phyloP scores from a whole-genome alignment of 2,113 vertebrate genomes.

The Pluvianellus socialis region DNA sequence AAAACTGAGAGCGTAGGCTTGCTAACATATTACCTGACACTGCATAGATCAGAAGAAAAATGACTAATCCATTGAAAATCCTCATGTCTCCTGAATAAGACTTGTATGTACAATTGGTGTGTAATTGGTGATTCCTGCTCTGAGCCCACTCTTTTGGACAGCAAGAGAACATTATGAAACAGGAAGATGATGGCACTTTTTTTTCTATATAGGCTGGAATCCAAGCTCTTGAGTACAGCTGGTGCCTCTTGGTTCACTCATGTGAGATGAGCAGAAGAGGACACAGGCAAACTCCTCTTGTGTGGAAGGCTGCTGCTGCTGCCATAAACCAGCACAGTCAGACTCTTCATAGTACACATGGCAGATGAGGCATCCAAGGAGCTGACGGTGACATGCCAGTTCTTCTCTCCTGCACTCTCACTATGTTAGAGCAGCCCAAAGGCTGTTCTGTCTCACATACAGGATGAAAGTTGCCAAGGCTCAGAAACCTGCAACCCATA shows the following conservation, averaged over 20 bases:
- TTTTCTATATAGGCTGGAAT: neutral
- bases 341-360: no score
- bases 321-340: neutral
- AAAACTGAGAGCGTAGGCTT: neutral
- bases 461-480: neutral
- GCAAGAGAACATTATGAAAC: neutral
- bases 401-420: neutral
- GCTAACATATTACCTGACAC: neutral
- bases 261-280: neutral
- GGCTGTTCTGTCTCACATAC: neutral
- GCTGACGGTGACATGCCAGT: neutral
- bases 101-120: neutral
- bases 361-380: accelerated
- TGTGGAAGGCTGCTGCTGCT: neutral
- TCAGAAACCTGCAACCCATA: neutral
- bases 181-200: neutral
- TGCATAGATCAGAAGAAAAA: neutral
- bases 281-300: neutral
- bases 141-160: neutral
- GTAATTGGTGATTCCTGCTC: neutral
- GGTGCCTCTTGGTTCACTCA: neutral
- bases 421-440: neutral
- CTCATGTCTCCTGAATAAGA: neutral
- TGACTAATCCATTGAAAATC: neutral
- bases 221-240: neutral